Conservation (phyloP, 2,797 vertebrate species). For the Gymnopithys bicolor region DNA sequence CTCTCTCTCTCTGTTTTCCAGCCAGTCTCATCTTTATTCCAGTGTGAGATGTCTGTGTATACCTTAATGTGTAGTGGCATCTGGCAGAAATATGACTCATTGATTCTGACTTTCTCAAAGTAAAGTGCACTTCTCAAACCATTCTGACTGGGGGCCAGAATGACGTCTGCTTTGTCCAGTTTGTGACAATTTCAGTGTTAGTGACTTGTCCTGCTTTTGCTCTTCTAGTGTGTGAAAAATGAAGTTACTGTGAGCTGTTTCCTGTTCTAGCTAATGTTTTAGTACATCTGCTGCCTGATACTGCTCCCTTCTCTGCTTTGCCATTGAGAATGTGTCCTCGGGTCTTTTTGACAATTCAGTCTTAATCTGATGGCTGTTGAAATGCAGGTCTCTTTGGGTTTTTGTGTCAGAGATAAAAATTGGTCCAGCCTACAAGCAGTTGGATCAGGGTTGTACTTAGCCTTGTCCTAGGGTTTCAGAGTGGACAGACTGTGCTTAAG, state of each 20-base stretch:
- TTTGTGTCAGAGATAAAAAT: constrained; percentile 15
- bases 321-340: background rate
- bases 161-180: background rate
- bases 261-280: background rate
- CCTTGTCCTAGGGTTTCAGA: background rate
- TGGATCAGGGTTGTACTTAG: background rate
- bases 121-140: background rate
- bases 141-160: background rate
- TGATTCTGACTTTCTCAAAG: constrained; percentile 28
- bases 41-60: background rate
- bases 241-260: background rate
- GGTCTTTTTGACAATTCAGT: background rate
- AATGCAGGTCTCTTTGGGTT: background rate
- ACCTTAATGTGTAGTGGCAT: constrained; percentile 39
- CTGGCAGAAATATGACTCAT: constrained; percentile 31
- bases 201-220: background rate
- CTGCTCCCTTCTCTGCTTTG: background rate
- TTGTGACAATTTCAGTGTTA: constrained; percentile 5
- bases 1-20: background rate
- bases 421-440: background rate
- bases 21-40: constrained; percentile 1
- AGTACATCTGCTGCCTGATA: background rate
- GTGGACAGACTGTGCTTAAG: background rate
- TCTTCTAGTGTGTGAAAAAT: background rate
- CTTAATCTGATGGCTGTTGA: background rate